phyloP scores from a whole-genome alignment of 2,797 vertebrate genomes.

The Molothrus aeneus region DNA sequence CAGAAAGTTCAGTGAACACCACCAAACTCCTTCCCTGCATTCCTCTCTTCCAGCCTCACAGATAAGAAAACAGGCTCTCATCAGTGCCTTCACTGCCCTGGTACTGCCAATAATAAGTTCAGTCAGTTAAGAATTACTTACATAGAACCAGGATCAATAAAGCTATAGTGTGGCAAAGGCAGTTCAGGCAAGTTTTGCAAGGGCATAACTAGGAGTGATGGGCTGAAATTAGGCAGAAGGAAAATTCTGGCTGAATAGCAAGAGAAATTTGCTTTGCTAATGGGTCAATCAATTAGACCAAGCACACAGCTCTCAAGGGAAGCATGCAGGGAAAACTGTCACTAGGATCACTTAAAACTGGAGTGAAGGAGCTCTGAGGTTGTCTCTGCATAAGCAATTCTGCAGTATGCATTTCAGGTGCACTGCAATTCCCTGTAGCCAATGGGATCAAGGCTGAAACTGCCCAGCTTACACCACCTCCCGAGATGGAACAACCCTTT shows the following conservation, averaged over 20 bases:
- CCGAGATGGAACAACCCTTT: neutral
- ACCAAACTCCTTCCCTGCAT: neutral
- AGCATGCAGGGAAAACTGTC: slow-evolving; percentile 12
- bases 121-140: neutral
- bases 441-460: neutral
- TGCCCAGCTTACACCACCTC: neutral
- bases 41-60: neutral
- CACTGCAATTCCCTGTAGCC: neutral
- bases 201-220: slow-evolving; percentile 49
- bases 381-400: slow-evolving; percentile 29
- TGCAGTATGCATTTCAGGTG: neutral
- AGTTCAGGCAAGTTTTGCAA: neutral
- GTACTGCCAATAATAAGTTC: neutral
- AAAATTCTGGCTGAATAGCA: slow-evolving; percentile 59
- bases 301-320: slow-evolving; percentile 25
- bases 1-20: neutral
- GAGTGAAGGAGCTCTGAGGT: slow-evolving; percentile 18
- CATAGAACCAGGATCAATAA: slow-evolving; percentile 28
- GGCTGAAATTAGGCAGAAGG: slow-evolving; percentile 62
- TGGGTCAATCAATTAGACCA: slow-evolving; percentile 60
- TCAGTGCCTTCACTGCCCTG: neutral
- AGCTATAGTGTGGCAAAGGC: neutral
- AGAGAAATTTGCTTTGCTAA: slow-evolving; percentile 70
- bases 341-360: slow-evolving; percentile 20
- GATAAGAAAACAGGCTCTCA: neutral